Conservation (phyloP, 2,113 vertebrate genomes). For the Rattus rattus region DNA sequence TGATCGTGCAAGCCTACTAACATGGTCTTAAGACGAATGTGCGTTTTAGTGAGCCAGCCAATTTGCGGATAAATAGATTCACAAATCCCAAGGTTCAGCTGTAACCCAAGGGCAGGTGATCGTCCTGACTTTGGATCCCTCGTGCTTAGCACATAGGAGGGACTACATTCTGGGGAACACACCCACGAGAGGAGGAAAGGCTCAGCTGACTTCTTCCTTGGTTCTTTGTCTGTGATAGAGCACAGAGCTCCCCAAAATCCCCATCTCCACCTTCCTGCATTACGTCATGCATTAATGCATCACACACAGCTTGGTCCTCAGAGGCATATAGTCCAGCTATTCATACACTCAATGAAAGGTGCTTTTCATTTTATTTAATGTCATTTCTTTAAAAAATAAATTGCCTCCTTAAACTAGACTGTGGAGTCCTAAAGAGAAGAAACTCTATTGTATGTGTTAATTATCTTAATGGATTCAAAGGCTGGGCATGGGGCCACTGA, state of each 20-base stretch:
- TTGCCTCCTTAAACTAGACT: background rate
- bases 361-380: constrained; percentile 57
- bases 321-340: background rate
- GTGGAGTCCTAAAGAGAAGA: constrained; percentile 15
- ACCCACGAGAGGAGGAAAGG: background rate
- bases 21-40: background rate
- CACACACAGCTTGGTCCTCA: background rate
- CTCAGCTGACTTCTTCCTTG: background rate
- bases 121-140: background rate
- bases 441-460: constrained; percentile 32
- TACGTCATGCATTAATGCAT: background rate
- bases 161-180: too few relatives aligned
- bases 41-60: background rate
- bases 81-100: background rate
- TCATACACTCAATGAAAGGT: background rate
- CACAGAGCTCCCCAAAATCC: background rate
- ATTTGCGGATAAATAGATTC: background rate
- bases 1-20: background rate
- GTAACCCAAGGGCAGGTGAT: background rate
- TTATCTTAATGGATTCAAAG: constrained; percentile 57
- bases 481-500: constrained; percentile 5
- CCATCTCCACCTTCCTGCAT: background rate
- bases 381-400: constrained; percentile 48
- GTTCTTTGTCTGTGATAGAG: background rate
- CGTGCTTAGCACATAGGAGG: background rate